These are phyloP conservation scores for Pristionchus mayeri DNA, from an alignment of 2,888 invertebrate genomes.

Conservation along the genomic window DNA sequence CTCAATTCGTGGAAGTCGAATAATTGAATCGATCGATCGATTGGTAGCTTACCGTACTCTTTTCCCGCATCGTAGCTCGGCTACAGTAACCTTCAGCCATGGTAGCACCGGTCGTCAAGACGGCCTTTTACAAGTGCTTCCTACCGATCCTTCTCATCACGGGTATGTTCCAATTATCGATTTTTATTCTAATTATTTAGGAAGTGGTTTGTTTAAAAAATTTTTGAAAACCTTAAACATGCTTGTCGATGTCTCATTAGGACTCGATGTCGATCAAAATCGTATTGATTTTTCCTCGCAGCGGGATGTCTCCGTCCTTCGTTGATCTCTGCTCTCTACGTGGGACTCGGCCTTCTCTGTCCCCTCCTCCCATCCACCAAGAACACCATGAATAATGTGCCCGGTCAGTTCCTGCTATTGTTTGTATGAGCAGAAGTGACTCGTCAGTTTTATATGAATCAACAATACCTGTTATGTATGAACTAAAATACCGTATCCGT, in stretches of 20 bases:
- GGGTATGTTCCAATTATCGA: constrained; percentile 9
- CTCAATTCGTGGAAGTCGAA: neutral
- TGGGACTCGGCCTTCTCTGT: constrained; percentile 67
- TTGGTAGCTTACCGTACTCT: constrained; percentile 22
- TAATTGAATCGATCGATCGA: neutral
- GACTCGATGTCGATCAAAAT: too few relatives aligned
- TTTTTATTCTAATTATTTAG: too few relatives aligned
- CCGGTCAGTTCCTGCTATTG: constrained; percentile 57
- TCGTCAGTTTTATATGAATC: neutral
- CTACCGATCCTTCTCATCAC: constrained; percentile 37
- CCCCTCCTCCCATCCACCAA: constrained; percentile 66
- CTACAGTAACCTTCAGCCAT: constrained; percentile 40
- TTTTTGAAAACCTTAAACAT: too few relatives aligned
- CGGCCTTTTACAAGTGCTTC: constrained; percentile 36
- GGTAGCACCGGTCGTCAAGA: constrained; percentile 48
- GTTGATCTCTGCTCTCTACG: constrained; percentile 69
- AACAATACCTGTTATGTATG: neutral
- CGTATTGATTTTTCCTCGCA: too few relatives aligned
- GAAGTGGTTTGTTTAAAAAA: too few relatives aligned
- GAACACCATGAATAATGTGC: constrained; percentile 53
- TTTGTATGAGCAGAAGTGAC: neutral
- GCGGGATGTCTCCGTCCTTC: constrained; percentile 72
- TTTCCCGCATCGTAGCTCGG: neutral
- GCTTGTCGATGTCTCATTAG: too few relatives aligned
- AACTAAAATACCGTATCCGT: neutral